phyloP scores from a whole-genome alignment of 2,888 invertebrate species.

The Erynnis tages region DNA sequence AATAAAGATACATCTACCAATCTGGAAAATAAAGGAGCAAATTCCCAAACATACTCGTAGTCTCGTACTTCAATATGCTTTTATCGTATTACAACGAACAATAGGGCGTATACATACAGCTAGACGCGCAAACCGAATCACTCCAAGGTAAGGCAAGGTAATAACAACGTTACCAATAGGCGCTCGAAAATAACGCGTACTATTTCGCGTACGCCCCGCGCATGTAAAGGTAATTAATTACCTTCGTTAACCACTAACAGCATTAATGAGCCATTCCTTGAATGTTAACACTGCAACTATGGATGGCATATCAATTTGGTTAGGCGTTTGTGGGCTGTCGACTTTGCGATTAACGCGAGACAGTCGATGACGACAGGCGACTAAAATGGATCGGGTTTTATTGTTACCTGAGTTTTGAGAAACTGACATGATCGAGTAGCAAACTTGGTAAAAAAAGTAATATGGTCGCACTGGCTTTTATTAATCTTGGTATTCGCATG shows the following conservation, averaged over 20 bases:
- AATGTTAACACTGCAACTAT: conserved; percentile 32
- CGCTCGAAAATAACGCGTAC: conserved; percentile 44
- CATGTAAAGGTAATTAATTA: conserved; percentile 55
- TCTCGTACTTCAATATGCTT: not conserved
- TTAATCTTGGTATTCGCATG: too few species aligned
- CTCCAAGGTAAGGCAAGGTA: conserved; percentile 21
- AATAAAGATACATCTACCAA: too few species aligned
- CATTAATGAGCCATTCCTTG: conserved; percentile 41
- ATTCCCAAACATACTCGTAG: too few species aligned
- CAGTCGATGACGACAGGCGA: too few species aligned
- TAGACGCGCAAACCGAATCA: conserved; percentile 30
- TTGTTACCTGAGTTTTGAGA: too few species aligned
- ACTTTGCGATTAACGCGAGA: conserved; percentile 6
- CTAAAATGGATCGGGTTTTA: too few species aligned
- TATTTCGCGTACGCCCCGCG: conserved; percentile 48
- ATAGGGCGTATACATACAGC: not conserved
- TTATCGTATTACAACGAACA: not conserved
- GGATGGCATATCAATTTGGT: conserved; percentile 22
- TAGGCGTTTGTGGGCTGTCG: not conserved
- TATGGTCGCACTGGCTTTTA: too few species aligned
- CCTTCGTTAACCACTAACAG: conserved; percentile 44
- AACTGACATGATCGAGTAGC: too few species aligned
- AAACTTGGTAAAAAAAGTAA: too few species aligned
- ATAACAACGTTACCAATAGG: conserved; percentile 48
- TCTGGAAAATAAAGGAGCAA: too few species aligned